These are phyloP conservation scores for Mayetiola destructor DNA, from an alignment of 2,888 invertebrate genomes.

Conservation along the genomic window DNA sequence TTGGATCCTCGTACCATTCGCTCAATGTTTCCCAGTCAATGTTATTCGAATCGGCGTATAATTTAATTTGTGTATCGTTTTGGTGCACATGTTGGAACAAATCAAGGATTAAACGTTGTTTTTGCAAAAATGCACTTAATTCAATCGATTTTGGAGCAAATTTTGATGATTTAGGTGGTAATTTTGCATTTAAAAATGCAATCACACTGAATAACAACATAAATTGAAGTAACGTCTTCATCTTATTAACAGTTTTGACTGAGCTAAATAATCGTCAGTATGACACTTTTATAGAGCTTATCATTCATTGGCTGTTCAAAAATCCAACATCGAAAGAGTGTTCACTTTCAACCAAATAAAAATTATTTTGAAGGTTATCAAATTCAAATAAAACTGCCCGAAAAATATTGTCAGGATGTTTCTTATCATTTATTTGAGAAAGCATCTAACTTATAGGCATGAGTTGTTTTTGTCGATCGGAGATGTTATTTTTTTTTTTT, in stretches of 20 bases:
- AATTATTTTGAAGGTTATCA: too few relatives aligned
- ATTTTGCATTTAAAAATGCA: background rate
- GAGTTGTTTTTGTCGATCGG: too few relatives aligned
- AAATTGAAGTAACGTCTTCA: background rate
- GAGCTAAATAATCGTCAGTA: background rate
- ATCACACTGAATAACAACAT: background rate
- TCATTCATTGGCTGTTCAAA: background rate
- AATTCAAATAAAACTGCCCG: too few relatives aligned
- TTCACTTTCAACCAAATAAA: too few relatives aligned
- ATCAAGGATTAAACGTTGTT: constrained; percentile 39
- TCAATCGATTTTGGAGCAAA: constrained; percentile 3
- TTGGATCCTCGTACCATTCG: constrained; percentile 3
- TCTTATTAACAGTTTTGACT: constrained; percentile 4
- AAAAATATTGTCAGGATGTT: too few relatives aligned
- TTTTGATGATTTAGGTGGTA: background rate
- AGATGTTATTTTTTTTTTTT: too few relatives aligned
- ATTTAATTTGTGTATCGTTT: constrained; percentile 30
- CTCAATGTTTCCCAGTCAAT: background rate
- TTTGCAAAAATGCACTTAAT: constrained; percentile 29
- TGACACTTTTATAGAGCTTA: background rate
- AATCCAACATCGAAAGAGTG: background rate
- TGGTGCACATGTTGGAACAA: constrained; percentile 45
- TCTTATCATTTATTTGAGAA: too few relatives aligned
- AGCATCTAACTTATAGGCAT: too few relatives aligned
- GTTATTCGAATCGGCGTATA: constrained; percentile 26